Evolutionary conservation across 2,888 invertebrate genomes (phyloP), one percentile per base, ranked within the genome.

Genomic region (Punctoribates punctum): DNA sequence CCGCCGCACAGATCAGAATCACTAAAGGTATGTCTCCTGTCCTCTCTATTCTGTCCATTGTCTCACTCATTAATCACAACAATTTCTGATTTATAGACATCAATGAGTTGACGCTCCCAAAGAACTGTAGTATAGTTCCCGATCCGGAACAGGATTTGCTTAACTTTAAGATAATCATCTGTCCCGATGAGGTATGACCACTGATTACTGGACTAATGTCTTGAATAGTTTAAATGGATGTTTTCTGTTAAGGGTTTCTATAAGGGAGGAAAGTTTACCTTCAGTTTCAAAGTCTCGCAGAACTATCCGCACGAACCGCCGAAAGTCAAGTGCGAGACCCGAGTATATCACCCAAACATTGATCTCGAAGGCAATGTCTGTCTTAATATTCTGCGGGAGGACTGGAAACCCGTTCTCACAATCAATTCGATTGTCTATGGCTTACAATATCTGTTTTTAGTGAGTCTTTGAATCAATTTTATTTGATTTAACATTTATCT

Each of bases 291-390:
- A 88, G 93, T 98, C 83, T 95, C 96, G 81, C 94, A 94, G 83
- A 96, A 93, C 85, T 98, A 98, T 86, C 97, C 97, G 42, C 97
- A 97, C 83, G 96, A 97, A 85, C 96, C 97, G 65, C 97, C 97
- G 25, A 98, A 98, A 87, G 97, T 98, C 46, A 97, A 97, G 86
- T 97, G 97, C 86, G 95, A 94, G 86, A 96, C 96, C 4, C 78
- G 77, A 83, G 95, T 97, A 73, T 98, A 97, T 85, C 97, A 98
- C 86, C 97, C 97, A 17, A 98, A 98, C 85, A 98, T 98, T 84
- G 97, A 98, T 86, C 87, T 96, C 82, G 96, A 97, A 83, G 97
- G 97, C 81, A 97, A 97, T 86, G 96, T 98, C 38, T 97, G 97
- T 84, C 88, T 97, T 80, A 98, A 98, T 86, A 97, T 98, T 83